A percentile compares a stretch with the other conserved stretches of the same genome.
These are phyloP conservation scores for Phasia obesa DNA, from an alignment of 2,888 invertebrate species.

Conservation along the genomic window DNA sequence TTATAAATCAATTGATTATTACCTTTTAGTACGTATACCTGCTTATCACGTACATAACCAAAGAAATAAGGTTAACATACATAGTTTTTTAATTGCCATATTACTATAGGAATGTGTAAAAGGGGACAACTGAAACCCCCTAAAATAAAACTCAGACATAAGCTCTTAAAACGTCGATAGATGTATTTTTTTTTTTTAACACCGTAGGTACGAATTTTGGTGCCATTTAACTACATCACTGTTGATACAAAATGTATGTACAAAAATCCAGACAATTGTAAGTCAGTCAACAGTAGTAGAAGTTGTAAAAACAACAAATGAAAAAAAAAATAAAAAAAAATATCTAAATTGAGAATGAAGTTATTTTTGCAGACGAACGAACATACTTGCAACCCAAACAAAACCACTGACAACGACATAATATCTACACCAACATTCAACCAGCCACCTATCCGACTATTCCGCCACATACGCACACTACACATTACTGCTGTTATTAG, in stretches of 20 bases:
- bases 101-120: too few relatives aligned
- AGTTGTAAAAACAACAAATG: slow-evolving; percentile 44
- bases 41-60: too few relatives aligned
- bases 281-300: slow-evolving; percentile 53
- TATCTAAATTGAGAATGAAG: slow-evolving; percentile 65
- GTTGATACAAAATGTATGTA: not conserved
- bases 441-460: slow-evolving; percentile 18
- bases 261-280: slow-evolving; percentile 49
- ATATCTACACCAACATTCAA: slow-evolving; percentile 7
- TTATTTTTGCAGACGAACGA: slow-evolving; percentile 49
- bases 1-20: too few relatives aligned
- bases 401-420: slow-evolving; percentile 37
- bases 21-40: too few relatives aligned
- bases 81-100: too few relatives aligned
- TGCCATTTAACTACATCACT: slow-evolving; percentile 4
- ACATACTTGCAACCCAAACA: slow-evolving; percentile 51
- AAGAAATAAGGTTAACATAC: too few relatives aligned
- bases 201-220: not conserved
- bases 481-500: slow-evolving; percentile 30
- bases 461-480: slow-evolving; percentile 30
- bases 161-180: too few relatives aligned
- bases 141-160: too few relatives aligned
- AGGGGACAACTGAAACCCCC: too few relatives aligned
- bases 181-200: too few relatives aligned
- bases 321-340: slow-evolving; percentile 32